These are phyloP conservation scores for Zaprionus africanus DNA, from an alignment of 1,140 invertebrate species.

Conservation along the genomic window DNA sequence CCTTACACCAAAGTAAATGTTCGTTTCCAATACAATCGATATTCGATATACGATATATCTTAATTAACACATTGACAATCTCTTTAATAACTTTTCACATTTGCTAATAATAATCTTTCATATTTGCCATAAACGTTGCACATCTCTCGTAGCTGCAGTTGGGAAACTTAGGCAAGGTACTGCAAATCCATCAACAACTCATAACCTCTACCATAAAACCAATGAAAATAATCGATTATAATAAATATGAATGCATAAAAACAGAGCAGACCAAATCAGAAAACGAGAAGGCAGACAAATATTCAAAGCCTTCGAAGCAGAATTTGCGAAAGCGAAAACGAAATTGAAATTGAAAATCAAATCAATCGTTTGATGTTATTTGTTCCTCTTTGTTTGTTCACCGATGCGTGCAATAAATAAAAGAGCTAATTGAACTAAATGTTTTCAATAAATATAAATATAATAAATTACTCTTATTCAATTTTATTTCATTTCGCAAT, in stretches of 20 bases:
- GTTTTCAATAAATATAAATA: neutral
- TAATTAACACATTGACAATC: neutral
- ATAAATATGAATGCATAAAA: neutral
- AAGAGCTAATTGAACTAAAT: constrained; percentile 3
- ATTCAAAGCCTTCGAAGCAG: neutral
- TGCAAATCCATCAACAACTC: constrained; percentile 35
- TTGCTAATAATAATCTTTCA: constrained; percentile 63
- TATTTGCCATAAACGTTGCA: constrained; percentile 55
- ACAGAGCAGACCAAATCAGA: neutral
- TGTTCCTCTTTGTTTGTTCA: neutral
- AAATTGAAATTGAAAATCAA: neutral
- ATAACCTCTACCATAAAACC: constrained; percentile 14
- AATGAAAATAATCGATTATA: constrained; percentile 13
- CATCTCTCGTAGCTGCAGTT: constrained; percentile 78
- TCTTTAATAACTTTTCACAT: neutral
- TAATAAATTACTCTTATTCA: neutral
- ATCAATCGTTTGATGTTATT: neutral
- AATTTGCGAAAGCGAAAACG: neutral
- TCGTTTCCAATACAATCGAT: neutral
- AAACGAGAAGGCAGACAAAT: neutral
- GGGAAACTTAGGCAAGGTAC: constrained; percentile 84
- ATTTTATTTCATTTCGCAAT: constrained; percentile 10
- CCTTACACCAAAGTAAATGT: neutral
- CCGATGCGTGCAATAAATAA: neutral
- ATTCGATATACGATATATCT: neutral